Conservation (phyloP, 1,140 invertebrate genomes). For the Drosophila guanche region DNA sequence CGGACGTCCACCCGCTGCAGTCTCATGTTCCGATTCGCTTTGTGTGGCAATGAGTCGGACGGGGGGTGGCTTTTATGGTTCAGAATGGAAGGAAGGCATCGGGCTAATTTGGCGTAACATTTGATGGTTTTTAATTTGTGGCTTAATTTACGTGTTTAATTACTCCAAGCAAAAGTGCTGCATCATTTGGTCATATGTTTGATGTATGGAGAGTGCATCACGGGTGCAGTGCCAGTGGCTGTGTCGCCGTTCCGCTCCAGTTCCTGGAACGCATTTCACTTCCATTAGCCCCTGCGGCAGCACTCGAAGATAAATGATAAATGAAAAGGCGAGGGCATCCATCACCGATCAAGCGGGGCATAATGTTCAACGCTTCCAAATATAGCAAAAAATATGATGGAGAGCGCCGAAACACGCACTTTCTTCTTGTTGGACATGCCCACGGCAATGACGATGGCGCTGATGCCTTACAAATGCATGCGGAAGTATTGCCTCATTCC, state of each 20-base stretch:
- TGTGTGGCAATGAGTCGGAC: neutral
- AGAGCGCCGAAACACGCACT: slow-evolving; percentile 51
- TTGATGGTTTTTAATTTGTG: slow-evolving; percentile 65
- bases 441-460: slow-evolving; percentile 7
- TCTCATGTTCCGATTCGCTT: slow-evolving; percentile 22
- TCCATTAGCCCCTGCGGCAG: slow-evolving; percentile 50
- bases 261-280: slow-evolving; percentile 64
- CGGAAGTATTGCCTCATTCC: slow-evolving; percentile 53
- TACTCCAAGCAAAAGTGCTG: slow-evolving; percentile 26
- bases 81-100: neutral
- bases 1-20: neutral
- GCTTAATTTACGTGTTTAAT: slow-evolving; percentile 67
- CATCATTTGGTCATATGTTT: neutral
- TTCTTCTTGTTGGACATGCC: slow-evolving; percentile 31
- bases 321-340: slow-evolving; percentile 62
- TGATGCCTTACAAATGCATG: slow-evolving; percentile 50
- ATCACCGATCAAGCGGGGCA: slow-evolving; percentile 72
- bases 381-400: slow-evolving; percentile 54
- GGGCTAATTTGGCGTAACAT: slow-evolving; percentile 66
- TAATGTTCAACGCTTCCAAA: slow-evolving; percentile 53
- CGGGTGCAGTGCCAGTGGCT: slow-evolving; percentile 25
- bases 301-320: slow-evolving; percentile 72
- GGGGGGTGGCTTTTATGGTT: slow-evolving; percentile 42
- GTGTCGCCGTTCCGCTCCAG: slow-evolving; percentile 58
- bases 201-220: neutral